Evolutionary conservation across 37 sponge, comb jelly and placozoan genomes (phyloP).

Genomic region (Haliclona indistincta): DNA sequence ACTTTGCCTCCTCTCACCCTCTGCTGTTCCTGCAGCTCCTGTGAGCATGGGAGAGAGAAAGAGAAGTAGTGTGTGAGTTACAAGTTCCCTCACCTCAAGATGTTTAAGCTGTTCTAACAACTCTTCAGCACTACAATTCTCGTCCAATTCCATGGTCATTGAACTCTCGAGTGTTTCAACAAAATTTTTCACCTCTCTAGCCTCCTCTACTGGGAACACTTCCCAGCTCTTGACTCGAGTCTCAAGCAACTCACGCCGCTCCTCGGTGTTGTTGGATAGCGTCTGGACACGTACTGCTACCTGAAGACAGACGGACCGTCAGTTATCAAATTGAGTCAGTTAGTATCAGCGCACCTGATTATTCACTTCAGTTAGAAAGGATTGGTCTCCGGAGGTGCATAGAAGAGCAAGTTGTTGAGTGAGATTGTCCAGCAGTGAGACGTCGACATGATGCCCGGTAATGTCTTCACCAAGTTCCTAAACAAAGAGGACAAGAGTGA

Average conservation of each 20-base stretch:
- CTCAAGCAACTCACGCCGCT: conserved; percentile 24
- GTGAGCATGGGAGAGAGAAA: background rate
- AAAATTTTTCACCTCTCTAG: conserved; percentile 53
- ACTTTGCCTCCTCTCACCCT: conserved; percentile 34
- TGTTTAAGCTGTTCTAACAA: conserved; percentile 39
- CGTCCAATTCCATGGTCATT: conserved; percentile 12
- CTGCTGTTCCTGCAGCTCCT: conserved; percentile 18
- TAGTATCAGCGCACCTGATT: too few species aligned
- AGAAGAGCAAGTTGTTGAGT: conserved; percentile 13
- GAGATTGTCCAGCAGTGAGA: background rate
- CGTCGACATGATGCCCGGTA: background rate
- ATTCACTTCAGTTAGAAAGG: conserved; percentile 10
- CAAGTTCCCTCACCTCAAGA: conserved; percentile 32
- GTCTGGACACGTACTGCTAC: background rate
- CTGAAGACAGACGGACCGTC: too few species aligned
- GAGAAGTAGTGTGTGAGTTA: background rate
- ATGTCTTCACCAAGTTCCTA: conserved; percentile 24
- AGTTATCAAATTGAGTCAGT: too few species aligned
- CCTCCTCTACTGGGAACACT: conserved; percentile 75
- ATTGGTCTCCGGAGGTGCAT: conserved; percentile 21
- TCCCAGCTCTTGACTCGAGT: conserved; percentile 56
- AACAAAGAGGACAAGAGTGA: background rate
- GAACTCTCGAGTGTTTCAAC: conserved; percentile 30
- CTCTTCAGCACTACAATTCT: conserved; percentile 35
- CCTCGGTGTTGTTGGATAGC: conserved; percentile 11